Evolutionary conservation across 2,888 invertebrate species (phyloP), one percentile per base, ranked within the genome.

Genomic region (Lasiommata megera): DNA sequence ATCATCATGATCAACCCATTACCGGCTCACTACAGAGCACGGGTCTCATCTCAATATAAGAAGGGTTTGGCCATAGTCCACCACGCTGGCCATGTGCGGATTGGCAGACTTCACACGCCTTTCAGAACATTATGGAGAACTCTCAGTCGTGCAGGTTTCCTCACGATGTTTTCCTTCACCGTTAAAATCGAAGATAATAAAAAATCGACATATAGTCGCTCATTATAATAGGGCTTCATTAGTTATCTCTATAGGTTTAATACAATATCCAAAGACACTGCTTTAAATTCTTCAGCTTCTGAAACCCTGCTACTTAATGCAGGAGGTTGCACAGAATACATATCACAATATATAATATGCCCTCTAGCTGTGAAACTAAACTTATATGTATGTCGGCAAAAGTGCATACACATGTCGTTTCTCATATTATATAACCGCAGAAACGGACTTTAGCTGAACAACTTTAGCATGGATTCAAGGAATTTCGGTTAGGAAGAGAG

Each of bases 401-500:
- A 29, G 44, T 44, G 28, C 44, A 44, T 28, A 44, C 44, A 23
- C 23, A 44, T 44, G 44, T 44, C 14, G 28, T 28, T 8, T 28
- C 14, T 14, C 44, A 34, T 34, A 34, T 9, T 44, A 44, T 14
- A 12, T 44, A 28, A 44, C 44, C 44, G 7, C 44, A 29, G 16
- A 23, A 23, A 23, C 44, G 28, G 28, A 28, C 28, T 44, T 43
- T 29, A 28, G 28, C 44, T 8, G 14, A 14, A 44, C 44, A 44
- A 44, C 44, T 44, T 44, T 14, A 14, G 28, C 28, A 7, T 14
- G 28, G 28, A 44, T 44, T 29, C 9, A 28, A 14, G 44, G 44
- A 29, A 43, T 14, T 44, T n/a, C n/a, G 23, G 41, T 40, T 40
- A 9, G 8, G 18, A 41, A n/a, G n/a, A 38, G 14, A 6, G 41